A percentile compares a stretch with the other conserved stretches of the same genome.
Evolutionary conservation across 1,140 invertebrate genomes (phyloP).

Genomic region (Drosophila repletoides): DNA sequence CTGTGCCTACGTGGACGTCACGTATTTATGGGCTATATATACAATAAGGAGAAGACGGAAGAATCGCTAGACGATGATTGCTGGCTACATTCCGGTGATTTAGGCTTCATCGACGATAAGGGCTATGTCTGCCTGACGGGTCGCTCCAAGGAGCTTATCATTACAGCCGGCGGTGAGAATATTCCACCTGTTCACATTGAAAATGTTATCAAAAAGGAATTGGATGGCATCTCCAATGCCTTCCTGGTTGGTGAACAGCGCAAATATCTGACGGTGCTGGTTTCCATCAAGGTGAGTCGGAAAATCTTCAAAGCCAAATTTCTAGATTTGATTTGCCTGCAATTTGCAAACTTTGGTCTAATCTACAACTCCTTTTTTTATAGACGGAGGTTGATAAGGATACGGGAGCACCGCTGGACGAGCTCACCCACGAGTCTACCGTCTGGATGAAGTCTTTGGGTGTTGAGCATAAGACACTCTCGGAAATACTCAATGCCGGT

Average conservation of each 20-base stretch:
- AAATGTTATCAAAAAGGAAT: conserved; percentile 89
- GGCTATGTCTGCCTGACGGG: conserved; percentile 93
- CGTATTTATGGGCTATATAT: conserved; percentile 95
- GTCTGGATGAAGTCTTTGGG: conserved; percentile 89
- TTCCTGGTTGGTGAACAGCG: conserved; percentile 93
- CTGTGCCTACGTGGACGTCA: conserved; percentile 91
- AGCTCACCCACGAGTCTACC: conserved; percentile 86
- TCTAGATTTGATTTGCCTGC: too few relatives aligned
- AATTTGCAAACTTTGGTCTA: too few relatives aligned
- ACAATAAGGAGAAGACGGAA: conserved; percentile 89
- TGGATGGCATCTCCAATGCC: conserved; percentile 91
- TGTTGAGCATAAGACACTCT: conserved; percentile 87
- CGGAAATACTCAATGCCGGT: conserved; percentile 87
- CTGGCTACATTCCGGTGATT: conserved; percentile 93
- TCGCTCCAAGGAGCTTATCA: conserved; percentile 93
- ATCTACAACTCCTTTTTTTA: background rate
- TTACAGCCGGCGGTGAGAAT: conserved; percentile 97
- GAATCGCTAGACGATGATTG: conserved; percentile 87
- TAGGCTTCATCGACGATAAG: conserved; percentile 89
- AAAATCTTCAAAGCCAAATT: too few relatives aligned
- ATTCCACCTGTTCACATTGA: conserved; percentile 94
- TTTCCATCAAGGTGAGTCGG: conserved; percentile 90
- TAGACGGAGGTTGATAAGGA: conserved; percentile 84
- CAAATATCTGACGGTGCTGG: conserved; percentile 93
- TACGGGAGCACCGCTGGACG: conserved; percentile 88